Conservation (phyloP, 2,113 vertebrate genomes). For the Reinhardtius hippoglossoides region DNA sequence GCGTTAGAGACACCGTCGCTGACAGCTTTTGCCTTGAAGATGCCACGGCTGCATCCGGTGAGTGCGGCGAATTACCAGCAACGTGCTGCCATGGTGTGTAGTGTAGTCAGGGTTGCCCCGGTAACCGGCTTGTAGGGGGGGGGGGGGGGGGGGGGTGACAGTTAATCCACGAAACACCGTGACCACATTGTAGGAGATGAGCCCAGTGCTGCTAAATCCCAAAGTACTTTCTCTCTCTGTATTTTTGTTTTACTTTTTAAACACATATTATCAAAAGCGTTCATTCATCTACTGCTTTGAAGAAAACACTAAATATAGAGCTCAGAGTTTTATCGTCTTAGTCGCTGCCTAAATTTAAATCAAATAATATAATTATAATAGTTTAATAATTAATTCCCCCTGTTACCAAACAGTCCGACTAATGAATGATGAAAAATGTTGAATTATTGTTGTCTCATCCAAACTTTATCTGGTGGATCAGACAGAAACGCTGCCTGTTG, state of each 20-base stretch:
- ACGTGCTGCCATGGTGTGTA: not conserved
- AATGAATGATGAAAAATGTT: not conserved
- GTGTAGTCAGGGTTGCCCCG: constrained; percentile 24
- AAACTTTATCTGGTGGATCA: not conserved
- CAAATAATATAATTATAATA: too few relatives aligned
- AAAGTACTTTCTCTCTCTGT: not conserved
- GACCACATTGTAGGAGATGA: constrained; percentile 1
- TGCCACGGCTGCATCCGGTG: constrained; percentile 24
- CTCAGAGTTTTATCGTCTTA: too few relatives aligned
- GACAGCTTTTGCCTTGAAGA: constrained; percentile 47
- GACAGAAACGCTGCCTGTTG: not conserved
- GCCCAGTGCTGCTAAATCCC: constrained; percentile 5
- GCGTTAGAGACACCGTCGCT: constrained; percentile 42
- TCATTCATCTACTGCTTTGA: too few relatives aligned
- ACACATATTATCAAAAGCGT: too few relatives aligned
- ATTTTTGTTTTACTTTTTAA: not conserved
- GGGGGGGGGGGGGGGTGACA: constrained; percentile 5
- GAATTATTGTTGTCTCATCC: not conserved
- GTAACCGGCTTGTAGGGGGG: constrained; percentile 36
- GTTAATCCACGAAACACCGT: constrained; percentile 32
- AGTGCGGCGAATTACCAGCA: constrained; percentile 26
- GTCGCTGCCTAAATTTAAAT: too few relatives aligned
- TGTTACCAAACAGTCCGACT: not conserved
- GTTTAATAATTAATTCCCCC: not conserved
- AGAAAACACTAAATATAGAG: too few relatives aligned